Percentiles rank a stretch among this genome's conserved stretches.
phyloP scores from a whole-genome alignment of 2,113 vertebrate species.

The Tiliqua scincoides region DNA sequence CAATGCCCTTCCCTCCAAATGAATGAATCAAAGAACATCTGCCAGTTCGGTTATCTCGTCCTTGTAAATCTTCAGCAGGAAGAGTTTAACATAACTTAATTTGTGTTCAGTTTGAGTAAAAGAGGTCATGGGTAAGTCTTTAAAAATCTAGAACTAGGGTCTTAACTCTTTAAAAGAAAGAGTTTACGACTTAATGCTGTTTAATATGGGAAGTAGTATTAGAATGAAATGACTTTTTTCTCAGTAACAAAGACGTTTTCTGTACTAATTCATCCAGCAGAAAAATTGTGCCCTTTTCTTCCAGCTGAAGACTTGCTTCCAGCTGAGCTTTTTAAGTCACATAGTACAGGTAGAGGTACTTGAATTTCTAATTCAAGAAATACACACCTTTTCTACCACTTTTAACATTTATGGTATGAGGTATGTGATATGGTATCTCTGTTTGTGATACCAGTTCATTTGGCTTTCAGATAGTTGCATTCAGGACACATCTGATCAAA shows the following conservation, averaged over 20 bases:
- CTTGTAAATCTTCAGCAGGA: slow-evolving; percentile 68
- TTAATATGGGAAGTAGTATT: slow-evolving; percentile 19
- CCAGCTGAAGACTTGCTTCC: neutral
- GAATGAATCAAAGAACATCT: slow-evolving; percentile 80
- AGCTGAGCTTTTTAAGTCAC: neutral
- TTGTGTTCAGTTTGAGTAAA: slow-evolving; percentile 63
- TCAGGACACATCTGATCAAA: neutral
- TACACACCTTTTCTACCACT: neutral
- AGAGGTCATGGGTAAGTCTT: slow-evolving; percentile 45
- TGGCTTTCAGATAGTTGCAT: neutral
- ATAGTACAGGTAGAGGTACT: neutral
- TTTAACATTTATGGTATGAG: neutral
- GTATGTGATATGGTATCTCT: too few relatives aligned
- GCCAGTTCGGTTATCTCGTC: slow-evolving; percentile 66
- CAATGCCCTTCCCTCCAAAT: slow-evolving; percentile 78
- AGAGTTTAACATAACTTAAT: slow-evolving; percentile 63
- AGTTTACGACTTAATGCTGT: slow-evolving; percentile 18
- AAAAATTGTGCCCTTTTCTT: slow-evolving; percentile 2
- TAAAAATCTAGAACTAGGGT: slow-evolving; percentile 4
- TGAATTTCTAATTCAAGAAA: neutral
- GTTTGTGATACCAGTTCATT: fast-evolving
- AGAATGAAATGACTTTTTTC: slow-evolving; percentile 12
- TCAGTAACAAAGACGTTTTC: neutral
- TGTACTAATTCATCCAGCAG: slow-evolving; percentile 19
- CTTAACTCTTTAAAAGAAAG: slow-evolving; percentile 9